phyloP scores from a whole-genome alignment of 2,888 invertebrate genomes.

The Andrena camellia region DNA sequence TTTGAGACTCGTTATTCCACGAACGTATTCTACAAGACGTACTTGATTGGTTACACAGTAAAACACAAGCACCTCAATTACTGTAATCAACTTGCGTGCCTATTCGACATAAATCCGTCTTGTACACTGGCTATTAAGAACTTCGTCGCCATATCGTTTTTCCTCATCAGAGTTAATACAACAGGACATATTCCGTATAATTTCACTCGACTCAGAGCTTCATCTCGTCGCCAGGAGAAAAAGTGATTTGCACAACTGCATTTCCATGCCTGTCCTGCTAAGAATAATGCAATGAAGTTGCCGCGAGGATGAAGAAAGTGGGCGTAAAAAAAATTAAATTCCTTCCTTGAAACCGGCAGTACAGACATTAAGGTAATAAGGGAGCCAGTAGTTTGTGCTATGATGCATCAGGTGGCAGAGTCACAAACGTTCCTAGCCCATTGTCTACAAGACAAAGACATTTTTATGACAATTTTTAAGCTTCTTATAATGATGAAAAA shows the following conservation, averaged over 20 bases:
- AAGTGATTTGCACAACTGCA: not conserved
- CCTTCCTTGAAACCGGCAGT: not conserved
- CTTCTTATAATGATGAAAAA: slow-evolving; percentile 40
- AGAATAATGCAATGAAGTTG: not conserved
- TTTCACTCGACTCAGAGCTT: not conserved
- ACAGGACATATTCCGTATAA: not conserved
- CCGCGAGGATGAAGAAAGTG: not conserved
- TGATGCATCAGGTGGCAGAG: slow-evolving; percentile 26
- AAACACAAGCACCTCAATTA: too few relatives aligned
- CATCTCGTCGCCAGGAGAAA: not conserved
- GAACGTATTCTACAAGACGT: too few relatives aligned
- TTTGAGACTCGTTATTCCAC: too few relatives aligned
- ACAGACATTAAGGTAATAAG: slow-evolving; percentile 9
- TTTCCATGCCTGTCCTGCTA: not conserved
- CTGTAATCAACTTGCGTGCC: too few relatives aligned
- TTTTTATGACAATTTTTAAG: slow-evolving; percentile 20
- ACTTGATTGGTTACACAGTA: too few relatives aligned
- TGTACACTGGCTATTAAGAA: too few relatives aligned
- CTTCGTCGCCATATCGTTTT: too few relatives aligned
- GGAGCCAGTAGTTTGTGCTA: not conserved
- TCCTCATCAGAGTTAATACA: too few relatives aligned
- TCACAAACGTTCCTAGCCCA: not conserved
- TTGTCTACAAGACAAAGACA: not conserved
- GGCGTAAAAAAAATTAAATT: slow-evolving; percentile 4
- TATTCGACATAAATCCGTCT: too few relatives aligned